phyloP scores from a whole-genome alignment of 2,888 invertebrate genomes.

The Parelbella ahira region DNA sequence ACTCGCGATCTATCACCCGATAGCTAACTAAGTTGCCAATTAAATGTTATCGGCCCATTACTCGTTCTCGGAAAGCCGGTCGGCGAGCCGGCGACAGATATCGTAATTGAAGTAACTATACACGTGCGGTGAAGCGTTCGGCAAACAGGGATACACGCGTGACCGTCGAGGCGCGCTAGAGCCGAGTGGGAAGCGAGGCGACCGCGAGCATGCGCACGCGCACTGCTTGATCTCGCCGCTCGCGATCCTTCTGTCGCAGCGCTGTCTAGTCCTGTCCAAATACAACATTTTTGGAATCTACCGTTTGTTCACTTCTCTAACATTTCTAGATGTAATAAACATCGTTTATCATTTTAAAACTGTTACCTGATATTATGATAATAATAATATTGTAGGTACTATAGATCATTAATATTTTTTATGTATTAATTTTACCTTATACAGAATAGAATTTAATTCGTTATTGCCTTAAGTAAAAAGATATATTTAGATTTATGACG shows the following conservation, averaged over 20 bases:
- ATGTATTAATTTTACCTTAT: too few relatives aligned
- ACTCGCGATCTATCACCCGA: conserved; percentile 46
- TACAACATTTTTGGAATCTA: conserved; percentile 29
- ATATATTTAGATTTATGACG: too few relatives aligned
- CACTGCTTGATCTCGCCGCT: conserved; percentile 28
- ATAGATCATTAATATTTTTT: too few relatives aligned
- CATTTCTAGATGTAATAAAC: too few relatives aligned
- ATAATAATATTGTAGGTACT: too few relatives aligned
- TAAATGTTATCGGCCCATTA: conserved; percentile 61
- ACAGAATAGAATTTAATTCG: too few relatives aligned
- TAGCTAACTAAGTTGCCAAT: conserved; percentile 39
- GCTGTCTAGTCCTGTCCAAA: conserved; percentile 23
- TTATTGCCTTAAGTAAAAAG: too few relatives aligned
- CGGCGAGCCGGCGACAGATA: conserved; percentile 30
- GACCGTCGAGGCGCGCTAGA: conserved; percentile 46
- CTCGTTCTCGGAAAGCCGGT: conserved; percentile 48
- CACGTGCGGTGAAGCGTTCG: conserved; percentile 40
- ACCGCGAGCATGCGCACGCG: conserved; percentile 34
- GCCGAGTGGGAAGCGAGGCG: conserved; percentile 41
- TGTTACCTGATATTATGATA: too few relatives aligned
- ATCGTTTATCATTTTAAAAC: too few relatives aligned
- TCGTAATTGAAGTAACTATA: conserved; percentile 29
- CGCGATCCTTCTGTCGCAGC: conserved; percentile 25
- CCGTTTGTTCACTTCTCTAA: conserved; percentile 23
- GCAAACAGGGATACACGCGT: conserved; percentile 44